phyloP scores from a whole-genome alignment of 1,140 invertebrate genomes.

The Hydropsyche tenuis region DNA sequence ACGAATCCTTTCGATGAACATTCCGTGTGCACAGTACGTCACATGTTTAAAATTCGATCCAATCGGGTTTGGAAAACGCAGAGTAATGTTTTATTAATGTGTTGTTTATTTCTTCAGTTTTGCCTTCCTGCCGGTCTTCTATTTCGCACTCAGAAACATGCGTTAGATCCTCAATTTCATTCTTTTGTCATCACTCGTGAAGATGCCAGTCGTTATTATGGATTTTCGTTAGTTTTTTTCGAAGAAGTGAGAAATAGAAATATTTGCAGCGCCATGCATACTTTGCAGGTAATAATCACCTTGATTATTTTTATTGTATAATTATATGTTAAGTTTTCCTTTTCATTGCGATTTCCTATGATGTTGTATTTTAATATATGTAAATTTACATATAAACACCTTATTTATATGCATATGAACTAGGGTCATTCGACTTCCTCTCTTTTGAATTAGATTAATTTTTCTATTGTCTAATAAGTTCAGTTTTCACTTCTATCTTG shows the following conservation, averaged over 20 bases:
- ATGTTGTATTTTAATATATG: neutral
- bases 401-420: constrained; percentile 6
- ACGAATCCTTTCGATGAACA: constrained; percentile 94
- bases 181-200: constrained; percentile 96
- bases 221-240: constrained; percentile 93
- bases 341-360: neutral
- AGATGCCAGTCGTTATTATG: constrained; percentile 93
- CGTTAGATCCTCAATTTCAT: constrained; percentile 89
- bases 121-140: constrained; percentile 91
- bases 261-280: constrained; percentile 94
- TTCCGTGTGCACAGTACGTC: constrained; percentile 88
- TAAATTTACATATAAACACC: constrained; percentile 9
- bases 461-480: constrained; percentile 14
- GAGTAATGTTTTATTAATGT: constrained; percentile 44
- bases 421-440: neutral
- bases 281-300: constrained; percentile 87
- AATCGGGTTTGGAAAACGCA: neutral
- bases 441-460: constrained; percentile 3
- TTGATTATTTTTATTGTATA: constrained; percentile 19
- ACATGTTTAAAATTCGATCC: neutral
- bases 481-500: too few species aligned
- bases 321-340: constrained; percentile 6
- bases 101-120: constrained; percentile 74
- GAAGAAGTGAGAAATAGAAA: constrained; percentile 92
- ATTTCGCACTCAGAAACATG: constrained; percentile 94